A percentile compares a stretch with the other conserved stretches of the same genome.
These are phyloP conservation scores for Dynastes hyllus DNA, from an alignment of 2,888 invertebrate genomes.

Conservation along the genomic window DNA sequence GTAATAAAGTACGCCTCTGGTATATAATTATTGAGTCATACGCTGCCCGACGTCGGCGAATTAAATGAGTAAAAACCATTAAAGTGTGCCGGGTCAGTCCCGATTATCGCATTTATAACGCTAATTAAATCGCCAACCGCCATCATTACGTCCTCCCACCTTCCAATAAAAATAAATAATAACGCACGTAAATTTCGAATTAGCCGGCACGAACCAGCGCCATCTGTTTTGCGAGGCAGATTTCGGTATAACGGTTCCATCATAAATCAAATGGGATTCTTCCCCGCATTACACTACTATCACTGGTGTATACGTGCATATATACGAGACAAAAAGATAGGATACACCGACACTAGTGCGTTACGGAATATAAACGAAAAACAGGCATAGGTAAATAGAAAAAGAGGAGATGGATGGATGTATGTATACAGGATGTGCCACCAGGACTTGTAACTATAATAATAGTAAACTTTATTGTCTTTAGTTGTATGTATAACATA, in stretches of 20 bases:
- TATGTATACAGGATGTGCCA: neutral
- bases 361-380: too few relatives aligned
- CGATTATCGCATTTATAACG: constrained; percentile 44
- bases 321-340: constrained; percentile 6
- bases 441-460: too few relatives aligned
- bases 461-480: too few relatives aligned
- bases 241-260: constrained; percentile 41
- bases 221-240: constrained; percentile 44
- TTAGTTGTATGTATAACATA: too few relatives aligned
- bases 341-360: neutral
- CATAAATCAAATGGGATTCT: constrained; percentile 46
- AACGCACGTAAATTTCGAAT: constrained; percentile 47
- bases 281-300: constrained; percentile 36
- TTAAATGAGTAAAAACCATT: constrained; percentile 45
- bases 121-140: constrained; percentile 46
- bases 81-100: constrained; percentile 35
- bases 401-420: neutral
- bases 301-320: neutral
- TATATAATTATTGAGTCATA: constrained; percentile 46
- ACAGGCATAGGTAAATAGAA: too few relatives aligned
- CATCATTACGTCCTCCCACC: constrained; percentile 41
- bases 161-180: constrained; percentile 49
- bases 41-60: constrained; percentile 23
- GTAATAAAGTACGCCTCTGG: constrained; percentile 25
- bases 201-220: constrained; percentile 46